Conservation (phyloP, 2,113 vertebrate species). For the Thymallus thymallus region DNA sequence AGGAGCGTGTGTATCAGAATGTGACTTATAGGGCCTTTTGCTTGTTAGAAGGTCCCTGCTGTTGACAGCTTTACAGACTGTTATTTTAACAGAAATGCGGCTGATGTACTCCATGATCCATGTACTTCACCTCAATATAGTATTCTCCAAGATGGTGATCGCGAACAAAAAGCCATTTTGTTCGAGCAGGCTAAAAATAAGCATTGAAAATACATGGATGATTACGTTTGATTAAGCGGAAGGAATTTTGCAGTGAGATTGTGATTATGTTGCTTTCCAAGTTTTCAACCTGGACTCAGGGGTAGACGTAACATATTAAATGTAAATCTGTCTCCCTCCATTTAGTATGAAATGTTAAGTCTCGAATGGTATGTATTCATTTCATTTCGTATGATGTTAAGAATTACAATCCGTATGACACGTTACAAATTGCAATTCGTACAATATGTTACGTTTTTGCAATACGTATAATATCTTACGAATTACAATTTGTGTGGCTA, state of each 20-base stretch:
- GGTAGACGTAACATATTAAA: too few species aligned
- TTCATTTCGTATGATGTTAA: too few species aligned
- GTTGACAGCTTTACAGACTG: background rate
- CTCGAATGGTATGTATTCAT: too few species aligned
- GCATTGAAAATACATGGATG: constrained; percentile 25
- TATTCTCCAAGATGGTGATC: background rate
- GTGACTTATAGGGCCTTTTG: constrained; percentile 29
- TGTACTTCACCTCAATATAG: background rate
- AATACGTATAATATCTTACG: too few species aligned
- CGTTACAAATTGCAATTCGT: too few species aligned
- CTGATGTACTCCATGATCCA: constrained; percentile 9
- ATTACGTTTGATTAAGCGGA: constrained; percentile 48
- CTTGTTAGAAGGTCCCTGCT: background rate
- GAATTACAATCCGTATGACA: too few species aligned
- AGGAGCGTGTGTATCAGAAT: constrained; percentile 50
- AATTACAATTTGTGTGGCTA: too few species aligned
- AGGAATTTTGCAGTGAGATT: constrained; percentile 28
- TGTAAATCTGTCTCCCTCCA: too few species aligned
- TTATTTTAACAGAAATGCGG: constrained; percentile 39
- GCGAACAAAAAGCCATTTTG: constrained; percentile 42
- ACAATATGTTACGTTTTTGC: too few species aligned
- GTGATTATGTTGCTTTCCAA: constrained; percentile 27
- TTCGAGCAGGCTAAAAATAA: constrained; percentile 36
- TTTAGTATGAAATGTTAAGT: too few species aligned
- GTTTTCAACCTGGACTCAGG: background rate